Evolutionary conservation across 2,797 vertebrate species (phyloP), one percentile per base, ranked within the genome.

Genomic region (Sciurus carolinensis): DNA sequence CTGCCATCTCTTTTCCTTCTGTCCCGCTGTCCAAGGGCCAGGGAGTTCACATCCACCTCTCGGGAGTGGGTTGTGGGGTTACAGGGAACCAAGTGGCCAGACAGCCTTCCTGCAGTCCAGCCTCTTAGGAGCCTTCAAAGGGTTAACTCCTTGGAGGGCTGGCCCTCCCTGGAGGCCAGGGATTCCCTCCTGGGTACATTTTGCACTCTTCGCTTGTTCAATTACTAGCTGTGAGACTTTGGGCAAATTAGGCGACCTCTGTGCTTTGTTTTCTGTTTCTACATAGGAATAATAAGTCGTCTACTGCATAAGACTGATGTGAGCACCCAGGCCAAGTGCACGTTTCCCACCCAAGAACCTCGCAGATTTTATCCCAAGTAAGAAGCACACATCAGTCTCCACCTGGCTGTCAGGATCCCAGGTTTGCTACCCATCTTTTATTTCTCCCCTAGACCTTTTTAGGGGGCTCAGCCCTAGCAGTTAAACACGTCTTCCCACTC

Each of bases 31-130:
- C 44, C 59, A 28, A 3, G 52, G 72, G 39, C 0, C 26, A 1
- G 20, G 12, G 71, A 39, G 26, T n/a, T 18, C 5, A 7, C 7
- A 0, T 1, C 30, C 69, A 2, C 0, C 30, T 47, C 30, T 7
- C 8, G 13, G 11, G 18, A 3, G 39, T 26, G 0, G 33, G 26
- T 0, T 30, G 9, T 13, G 6, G 17, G 0, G 14, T 5, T 26
- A 47, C 7, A 24, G 1, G 7, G 15, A 20, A 30, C 6, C 0
- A 0, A 7, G 39, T 2, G 30, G 8, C 8, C 54, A 30, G 62
- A 7, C 39, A 18, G 84, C 62, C 52, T 17, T 47, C 3, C 1
- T 24, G 18, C 9, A 26, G 42, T 5, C 14, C 44, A 33, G 64
- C 28, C n/a, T n/a, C 12, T 0, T 3, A 26, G n/a, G 5, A 14